phyloP scores from a whole-genome alignment of 2,888 invertebrate genomes.

The Lithosia quadra region DNA sequence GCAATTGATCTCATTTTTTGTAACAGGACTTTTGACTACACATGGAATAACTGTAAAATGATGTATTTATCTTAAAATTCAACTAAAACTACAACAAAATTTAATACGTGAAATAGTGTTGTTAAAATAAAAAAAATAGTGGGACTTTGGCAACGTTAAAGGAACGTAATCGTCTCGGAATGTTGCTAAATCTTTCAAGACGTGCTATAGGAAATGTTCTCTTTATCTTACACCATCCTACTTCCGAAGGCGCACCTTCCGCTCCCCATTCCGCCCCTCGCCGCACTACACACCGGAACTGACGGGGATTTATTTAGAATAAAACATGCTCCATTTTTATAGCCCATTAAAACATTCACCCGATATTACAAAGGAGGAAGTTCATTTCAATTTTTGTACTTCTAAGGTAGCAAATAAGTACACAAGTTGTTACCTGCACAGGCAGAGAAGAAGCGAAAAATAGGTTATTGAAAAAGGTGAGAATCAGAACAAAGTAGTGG shows the following conservation, averaged over 20 bases:
- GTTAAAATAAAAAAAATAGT: neutral
- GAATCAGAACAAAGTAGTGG: no score
- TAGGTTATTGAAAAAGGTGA: no score
- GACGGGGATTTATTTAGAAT: slow-evolving; percentile 78
- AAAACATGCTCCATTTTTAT: slow-evolving; percentile 65
- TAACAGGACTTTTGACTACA: neutral
- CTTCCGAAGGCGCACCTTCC: slow-evolving; percentile 82
- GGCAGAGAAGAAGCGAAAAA: no score
- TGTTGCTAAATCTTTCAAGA: slow-evolving; percentile 82
- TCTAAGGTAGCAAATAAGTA: neutral
- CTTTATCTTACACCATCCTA: slow-evolving; percentile 86
- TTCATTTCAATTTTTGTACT: slow-evolving; percentile 5
- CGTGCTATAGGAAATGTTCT: slow-evolving; percentile 85
- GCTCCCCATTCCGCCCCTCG: slow-evolving; percentile 72
- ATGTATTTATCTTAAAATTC: neutral
- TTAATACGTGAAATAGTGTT: neutral
- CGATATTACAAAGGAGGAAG: slow-evolving; percentile 35
- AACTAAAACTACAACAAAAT: neutral
- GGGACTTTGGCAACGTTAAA: slow-evolving; percentile 61
- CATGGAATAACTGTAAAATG: neutral
- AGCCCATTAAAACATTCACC: slow-evolving; percentile 40
- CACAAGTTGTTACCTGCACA: neutral
- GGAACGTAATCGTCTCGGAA: slow-evolving; percentile 70
- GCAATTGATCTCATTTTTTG: neutral
- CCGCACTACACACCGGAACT: slow-evolving; percentile 78